Evolutionary conservation across 1,140 invertebrate genomes (phyloP), one percentile per base, ranked within the genome.

Genomic region (Ceratitis capitata): DNA sequence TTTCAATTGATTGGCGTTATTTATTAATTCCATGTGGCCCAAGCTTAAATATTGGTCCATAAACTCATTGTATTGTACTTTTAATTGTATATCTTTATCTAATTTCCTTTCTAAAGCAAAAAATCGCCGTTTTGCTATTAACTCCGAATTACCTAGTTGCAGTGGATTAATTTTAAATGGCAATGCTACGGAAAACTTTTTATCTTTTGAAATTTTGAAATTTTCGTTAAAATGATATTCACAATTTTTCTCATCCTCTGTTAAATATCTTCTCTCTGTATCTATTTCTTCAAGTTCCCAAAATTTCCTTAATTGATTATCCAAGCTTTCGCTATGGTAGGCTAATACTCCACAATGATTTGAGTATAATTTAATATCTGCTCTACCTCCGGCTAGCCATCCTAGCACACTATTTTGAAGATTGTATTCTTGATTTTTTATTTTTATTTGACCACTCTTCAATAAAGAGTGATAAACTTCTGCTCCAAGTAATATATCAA

Each of bases 1-100:
- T 16, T 86, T 19, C 16, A 89, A n/a, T 1, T 69, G 3, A 14
- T 88, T 61, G 47, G 88, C 85, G 3, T 88, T 85, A 47, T 86
- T 89, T 53, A 91, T 86, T 85, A 91, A 88, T 61, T 87, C 88
- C 87, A 92, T 91, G 86, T 92, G 91, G 6, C 89, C 89, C 10
- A 90, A 85, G 1, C 88, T 85, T 16, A 90, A 23, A 83, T 89
- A 92, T 84, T 91, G 89, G 85, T 89, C 86, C 84, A 91, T 88
- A 47, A 88, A 88, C 87, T 86, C n/a, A 26, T 56, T 32, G 45
- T 89, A 87, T 83, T 87, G 26, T 9, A 26, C 39, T 84, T 84
- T 85, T 2, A 88, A 26, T 10, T 87, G 49, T 88, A 87, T 6
- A 88, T 87, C 58, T 83, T 88, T 10, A 83, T 86, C 86, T n/a